Evolutionary conservation across 2,888 invertebrate genomes (phyloP).

Genomic region (Drosophila neotestacea): DNA sequence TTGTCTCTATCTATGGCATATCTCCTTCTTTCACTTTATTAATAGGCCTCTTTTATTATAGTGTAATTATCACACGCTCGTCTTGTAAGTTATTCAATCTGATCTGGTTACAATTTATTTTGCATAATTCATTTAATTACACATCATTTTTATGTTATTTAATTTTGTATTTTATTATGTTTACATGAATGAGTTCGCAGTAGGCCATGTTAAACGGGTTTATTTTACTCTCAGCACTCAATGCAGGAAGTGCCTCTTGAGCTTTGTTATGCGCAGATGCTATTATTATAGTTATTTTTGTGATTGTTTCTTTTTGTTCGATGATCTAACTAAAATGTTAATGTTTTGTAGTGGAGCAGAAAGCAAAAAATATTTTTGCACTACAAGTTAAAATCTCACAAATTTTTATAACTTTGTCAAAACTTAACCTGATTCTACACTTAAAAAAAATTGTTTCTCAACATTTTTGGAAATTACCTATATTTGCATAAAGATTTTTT

Average conservation of each 20-base stretch:
- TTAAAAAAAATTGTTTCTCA: no score
- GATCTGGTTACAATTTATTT: slow-evolving; percentile 31
- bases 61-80: slow-evolving; percentile 20
- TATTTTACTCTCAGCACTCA: slow-evolving; percentile 22
- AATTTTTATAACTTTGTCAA: no score
- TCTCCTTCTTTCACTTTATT: background rate
- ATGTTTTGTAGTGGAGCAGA: background rate
- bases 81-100: slow-evolving; percentile 33
- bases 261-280: slow-evolving; percentile 9
- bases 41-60: slow-evolving; percentile 21
- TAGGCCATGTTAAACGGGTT: slow-evolving; percentile 45
- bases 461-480: no score
- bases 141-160: slow-evolving; percentile 46
- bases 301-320: slow-evolving; percentile 5
- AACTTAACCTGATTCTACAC: no score
- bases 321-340: slow-evolving; percentile 40
- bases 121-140: slow-evolving; percentile 54
- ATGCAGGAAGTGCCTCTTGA: slow-evolving; percentile 26
- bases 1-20: background rate
- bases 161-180: slow-evolving; percentile 43
- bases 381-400: no score
- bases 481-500: no score
- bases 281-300: background rate
- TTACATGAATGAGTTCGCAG: slow-evolving; percentile 36
- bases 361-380: no score